Percentiles rank a stretch among this genome's conserved stretches.
These are phyloP conservation scores for Morone chrysops DNA, from an alignment of 2,113 vertebrate species.

Conservation along the genomic window DNA sequence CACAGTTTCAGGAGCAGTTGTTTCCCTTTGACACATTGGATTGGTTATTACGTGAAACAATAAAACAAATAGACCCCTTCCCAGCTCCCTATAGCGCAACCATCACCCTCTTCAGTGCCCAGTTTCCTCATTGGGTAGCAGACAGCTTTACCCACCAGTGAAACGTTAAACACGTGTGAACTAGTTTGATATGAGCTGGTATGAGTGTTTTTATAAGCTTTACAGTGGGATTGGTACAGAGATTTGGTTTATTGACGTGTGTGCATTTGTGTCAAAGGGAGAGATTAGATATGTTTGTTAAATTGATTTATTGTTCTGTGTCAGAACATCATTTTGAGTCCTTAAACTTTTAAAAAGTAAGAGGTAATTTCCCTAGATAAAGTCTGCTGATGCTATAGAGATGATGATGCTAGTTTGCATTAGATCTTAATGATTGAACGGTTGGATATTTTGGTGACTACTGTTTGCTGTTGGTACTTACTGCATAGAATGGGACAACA, in stretches of 20 bases:
- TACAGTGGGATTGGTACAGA: conserved; percentile 55
- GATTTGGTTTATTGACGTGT: conserved; percentile 45
- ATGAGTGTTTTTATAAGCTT: conserved; percentile 76
- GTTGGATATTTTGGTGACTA: conserved; percentile 47
- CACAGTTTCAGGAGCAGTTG: conserved; percentile 55
- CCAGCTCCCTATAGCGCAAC: conserved; percentile 6
- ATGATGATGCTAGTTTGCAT: conserved; percentile 47
- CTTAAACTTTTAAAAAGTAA: conserved; percentile 81
- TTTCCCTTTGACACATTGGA: conserved; percentile 52
- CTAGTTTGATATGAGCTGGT: conserved; percentile 54
- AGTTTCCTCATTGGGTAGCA: conserved; percentile 58
- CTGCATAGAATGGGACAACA: conserved; percentile 57
- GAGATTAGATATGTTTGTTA: conserved; percentile 73
- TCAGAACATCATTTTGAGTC: conserved; percentile 84
- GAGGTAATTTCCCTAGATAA: conserved; percentile 61
- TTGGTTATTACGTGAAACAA: conserved; percentile 49
- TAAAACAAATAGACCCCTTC: conserved; percentile 58
- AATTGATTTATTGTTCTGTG: conserved; percentile 86
- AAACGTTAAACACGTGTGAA: conserved; percentile 28
- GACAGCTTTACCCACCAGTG: conserved; percentile 82
- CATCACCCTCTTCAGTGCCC: conserved; percentile 48
- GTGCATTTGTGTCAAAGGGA: conserved; percentile 67
- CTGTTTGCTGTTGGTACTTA: conserved; percentile 67
- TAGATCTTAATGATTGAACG: conserved; percentile 30
- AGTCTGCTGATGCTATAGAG: conserved; percentile 70